Evolutionary conservation across 1,140 invertebrate genomes (phyloP), one percentile per base, ranked within the genome.

Genomic region (Thaumatotibia leucotreta): DNA sequence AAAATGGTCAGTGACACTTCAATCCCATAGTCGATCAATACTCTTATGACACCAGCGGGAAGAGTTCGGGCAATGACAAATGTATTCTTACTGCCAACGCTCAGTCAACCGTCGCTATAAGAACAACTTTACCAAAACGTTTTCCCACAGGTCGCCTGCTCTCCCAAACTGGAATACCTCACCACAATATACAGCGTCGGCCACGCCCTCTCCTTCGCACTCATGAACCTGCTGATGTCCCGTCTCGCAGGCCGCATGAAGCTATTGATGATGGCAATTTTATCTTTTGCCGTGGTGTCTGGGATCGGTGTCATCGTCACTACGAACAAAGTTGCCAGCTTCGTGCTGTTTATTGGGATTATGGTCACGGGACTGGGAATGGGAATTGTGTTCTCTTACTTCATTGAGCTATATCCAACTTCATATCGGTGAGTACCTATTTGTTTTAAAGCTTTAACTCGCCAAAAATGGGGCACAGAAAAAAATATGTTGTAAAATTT

Each of bases 401-500:
- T 66, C 33, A 72, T 77, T 14, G 75, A 79, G 17, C 14, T 81
- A 24, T 79, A 69, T 54, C 77, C 79, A 1, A 79, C 79, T 1
- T 77, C 75, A 24, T 76, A 74, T 35, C 65, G 75, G 77, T 77
- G 61, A 70, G 68, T 66, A 14, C 35, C 52, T 61, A 14, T 63
- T 11, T 20, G 8, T 22, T 29, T 35, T 10, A 39, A 10, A 29
- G 8, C 10, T 20, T n/a, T n/a, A n/a, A n/a, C n/a, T n/a, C n/a
- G n/a, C n/a, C n/a, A n/a, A n/a, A n/a, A n/a, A n/a, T n/a, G n/a
- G n/a, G n/a, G n/a, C n/a, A n/a, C n/a, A n/a, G n/a, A n/a, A n/a
- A n/a, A n/a, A n/a, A n/a, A n/a, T n/a, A n/a, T n/a, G n/a, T n/a
- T n/a, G n/a, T n/a, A n/a, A n/a, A n/a, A n/a, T n/a, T n/a, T n/a